A percentile compares a stretch with the other conserved stretches of the same genome.
These are phyloP conservation scores for Eupsilia transversa DNA, from an alignment of 2,888 invertebrate species.

Conservation along the genomic window DNA sequence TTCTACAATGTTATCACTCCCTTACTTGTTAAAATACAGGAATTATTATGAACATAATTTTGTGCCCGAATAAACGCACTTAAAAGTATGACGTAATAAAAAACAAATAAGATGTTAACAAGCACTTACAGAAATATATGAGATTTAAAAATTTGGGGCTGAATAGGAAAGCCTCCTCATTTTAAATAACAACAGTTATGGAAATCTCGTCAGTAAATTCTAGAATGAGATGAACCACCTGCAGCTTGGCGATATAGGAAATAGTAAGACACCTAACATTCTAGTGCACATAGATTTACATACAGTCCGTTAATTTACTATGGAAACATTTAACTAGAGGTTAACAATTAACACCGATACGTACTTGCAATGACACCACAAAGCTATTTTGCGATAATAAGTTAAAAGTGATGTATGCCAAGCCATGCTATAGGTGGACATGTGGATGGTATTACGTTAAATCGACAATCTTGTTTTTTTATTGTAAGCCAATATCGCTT, in stretches of 20 bases:
- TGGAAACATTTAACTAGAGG: constrained; percentile 60
- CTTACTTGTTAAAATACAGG: constrained; percentile 58
- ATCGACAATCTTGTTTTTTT: constrained; percentile 36
- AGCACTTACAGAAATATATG: constrained; percentile 70
- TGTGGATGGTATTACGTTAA: constrained; percentile 43
- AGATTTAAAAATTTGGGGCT: constrained; percentile 62
- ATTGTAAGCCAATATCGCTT: constrained; percentile 24
- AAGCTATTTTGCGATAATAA: constrained; percentile 60
- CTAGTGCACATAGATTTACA: constrained; percentile 63
- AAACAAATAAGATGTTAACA: constrained; percentile 75
- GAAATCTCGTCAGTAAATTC: constrained; percentile 61
- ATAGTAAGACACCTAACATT: constrained; percentile 60
- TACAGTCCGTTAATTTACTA: constrained; percentile 56
- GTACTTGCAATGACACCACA: constrained; percentile 55
- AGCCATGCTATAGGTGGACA: constrained; percentile 63
- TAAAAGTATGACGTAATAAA: constrained; percentile 70
- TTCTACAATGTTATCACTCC: constrained; percentile 63
- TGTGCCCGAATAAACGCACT: constrained; percentile 76
- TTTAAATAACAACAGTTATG: constrained; percentile 53
- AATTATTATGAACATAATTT: constrained; percentile 69
- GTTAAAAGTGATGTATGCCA: constrained; percentile 54
- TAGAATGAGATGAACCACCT: constrained; percentile 62
- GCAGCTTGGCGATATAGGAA: constrained; percentile 61
- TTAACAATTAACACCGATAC: constrained; percentile 59
- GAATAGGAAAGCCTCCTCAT: constrained; percentile 59